A percentile compares a stretch with the other conserved stretches of the same genome.
Conservation (phyloP, 1,140 invertebrate genomes). For the Laodelphax striatellus region DNA sequence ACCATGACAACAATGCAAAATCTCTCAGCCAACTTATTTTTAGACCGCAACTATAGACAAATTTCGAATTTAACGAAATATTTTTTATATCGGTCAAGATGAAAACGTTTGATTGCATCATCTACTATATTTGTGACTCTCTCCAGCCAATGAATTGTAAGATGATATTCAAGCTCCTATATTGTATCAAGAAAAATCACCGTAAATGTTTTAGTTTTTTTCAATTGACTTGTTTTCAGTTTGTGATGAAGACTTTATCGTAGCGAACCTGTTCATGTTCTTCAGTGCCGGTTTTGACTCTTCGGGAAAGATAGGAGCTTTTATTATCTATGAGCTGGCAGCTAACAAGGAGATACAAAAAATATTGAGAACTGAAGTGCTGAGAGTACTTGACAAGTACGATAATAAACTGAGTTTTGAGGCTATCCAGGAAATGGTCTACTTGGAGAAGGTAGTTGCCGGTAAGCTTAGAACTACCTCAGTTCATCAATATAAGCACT, state of each 20-base stretch:
- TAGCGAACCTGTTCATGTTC: conserved; percentile 1
- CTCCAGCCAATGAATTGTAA: too few species aligned
- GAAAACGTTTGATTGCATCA: too few species aligned
- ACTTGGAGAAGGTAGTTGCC: conserved; percentile 29
- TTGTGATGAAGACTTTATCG: not conserved
- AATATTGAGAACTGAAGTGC: conserved; percentile 10
- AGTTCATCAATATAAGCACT: too few species aligned
- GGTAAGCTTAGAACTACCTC: conserved; percentile 13
- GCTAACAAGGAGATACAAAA: not conserved
- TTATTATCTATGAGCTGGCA: not conserved
- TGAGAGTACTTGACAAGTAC: conserved; percentile 2
- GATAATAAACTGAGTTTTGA: conserved; percentile 28
- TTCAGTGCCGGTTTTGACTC: not conserved
- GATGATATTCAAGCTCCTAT: too few species aligned
- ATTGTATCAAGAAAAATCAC: too few species aligned
- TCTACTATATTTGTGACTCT: too few species aligned
- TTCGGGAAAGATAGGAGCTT: not conserved
- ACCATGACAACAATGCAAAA: too few species aligned
- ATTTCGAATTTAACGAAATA: too few species aligned
- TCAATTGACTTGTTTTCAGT: not conserved
- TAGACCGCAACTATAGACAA: too few species aligned
- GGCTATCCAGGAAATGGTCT: conserved; percentile 27
- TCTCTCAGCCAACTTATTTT: too few species aligned
- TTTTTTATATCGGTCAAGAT: too few species aligned
- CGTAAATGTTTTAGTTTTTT: too few species aligned